Evolutionary conservation across 2,797 vertebrate species (phyloP), one percentile per base, ranked within the genome.

Genomic region (Gymnopithys bicolor): DNA sequence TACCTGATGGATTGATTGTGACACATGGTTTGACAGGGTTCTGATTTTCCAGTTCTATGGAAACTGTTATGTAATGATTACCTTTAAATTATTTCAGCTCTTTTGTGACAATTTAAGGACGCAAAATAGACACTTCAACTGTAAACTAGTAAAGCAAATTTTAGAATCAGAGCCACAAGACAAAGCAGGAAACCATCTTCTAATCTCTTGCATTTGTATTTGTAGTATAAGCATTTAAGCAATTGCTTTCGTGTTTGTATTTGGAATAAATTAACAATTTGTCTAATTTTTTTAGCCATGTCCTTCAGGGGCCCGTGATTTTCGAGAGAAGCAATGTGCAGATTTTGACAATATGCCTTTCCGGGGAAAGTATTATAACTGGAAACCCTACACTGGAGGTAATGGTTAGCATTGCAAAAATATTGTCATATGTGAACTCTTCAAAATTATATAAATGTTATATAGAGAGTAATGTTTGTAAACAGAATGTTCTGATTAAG

Each of bases 361-460:
- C 96, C 98, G 99, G 53, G 99, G 99, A 96, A 99, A 99, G 93
- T 99, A 99, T 97, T 99, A 99, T 98, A 99, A 99, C 98, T 99
- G 99, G 99, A 99, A 99, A 96, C 99, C 99, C 89, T 99, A 99
- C 98, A 99, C 99, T 96, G 99, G 99, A 97, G 99, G 99, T 99
- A 98, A 98, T 68, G 91, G 89, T 95, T 97, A 94, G 81, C 43
- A 74, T 86, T 58, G 82, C 69, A 93, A 86, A 95, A 85, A 45
- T 69, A 45, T 84, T 91, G 67, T 69, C 7, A 4, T 83, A 52
- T 28, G 59, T 88, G 49, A 93, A 77, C 76, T 69, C 51, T 94
- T 95, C 39, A 58, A 84, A 95, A 89, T 78, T 48, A 53, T 73
- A 4, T 76, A 53, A 70, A 46, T 64, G 22, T 85, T 60, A 37